These are phyloP conservation scores for Theonella swinhoei DNA, from an alignment of 37 sponge, comb jelly and placozoan species.

Conservation along the genomic window DNA sequence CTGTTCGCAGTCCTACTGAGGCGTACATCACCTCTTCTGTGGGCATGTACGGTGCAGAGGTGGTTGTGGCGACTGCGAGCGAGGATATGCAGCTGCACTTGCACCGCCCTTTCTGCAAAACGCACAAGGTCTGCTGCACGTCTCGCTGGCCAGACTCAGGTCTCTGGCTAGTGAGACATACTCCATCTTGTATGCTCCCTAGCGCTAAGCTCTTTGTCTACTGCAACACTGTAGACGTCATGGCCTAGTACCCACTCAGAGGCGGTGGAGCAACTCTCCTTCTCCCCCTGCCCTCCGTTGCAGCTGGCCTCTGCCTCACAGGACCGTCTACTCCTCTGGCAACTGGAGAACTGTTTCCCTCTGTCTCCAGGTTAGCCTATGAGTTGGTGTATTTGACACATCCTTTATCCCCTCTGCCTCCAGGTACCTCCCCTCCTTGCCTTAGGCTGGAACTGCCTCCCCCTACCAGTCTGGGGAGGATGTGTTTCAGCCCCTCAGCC, in stretches of 20 bases:
- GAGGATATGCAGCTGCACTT: neutral
- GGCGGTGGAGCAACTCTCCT: conserved; percentile 5
- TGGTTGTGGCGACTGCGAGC: neutral
- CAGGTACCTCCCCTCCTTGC: neutral
- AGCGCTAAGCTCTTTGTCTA: too few relatives aligned
- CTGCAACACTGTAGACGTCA: neutral
- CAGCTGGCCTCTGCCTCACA: conserved; percentile 67
- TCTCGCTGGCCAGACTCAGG: too few relatives aligned
- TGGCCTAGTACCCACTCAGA: neutral
- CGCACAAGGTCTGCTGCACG: too few relatives aligned
- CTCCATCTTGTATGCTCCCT: neutral
- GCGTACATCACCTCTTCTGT: neutral
- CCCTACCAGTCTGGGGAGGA: neutral
- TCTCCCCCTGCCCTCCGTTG: neutral
- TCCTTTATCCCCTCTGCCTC: neutral
- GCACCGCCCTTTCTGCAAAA: neutral
- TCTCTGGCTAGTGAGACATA: neutral
- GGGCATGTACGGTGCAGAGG: neutral
- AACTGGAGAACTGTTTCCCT: conserved; percentile 20
- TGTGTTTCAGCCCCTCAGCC: conserved; percentile 12
- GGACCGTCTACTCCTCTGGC: conserved; percentile 62
- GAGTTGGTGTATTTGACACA: too few relatives aligned
- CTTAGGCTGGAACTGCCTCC: neutral
- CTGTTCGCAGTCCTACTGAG: neutral
- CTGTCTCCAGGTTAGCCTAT: neutral